phyloP scores from a whole-genome alignment of 2,797 vertebrate species.

The Mus caroli region DNA sequence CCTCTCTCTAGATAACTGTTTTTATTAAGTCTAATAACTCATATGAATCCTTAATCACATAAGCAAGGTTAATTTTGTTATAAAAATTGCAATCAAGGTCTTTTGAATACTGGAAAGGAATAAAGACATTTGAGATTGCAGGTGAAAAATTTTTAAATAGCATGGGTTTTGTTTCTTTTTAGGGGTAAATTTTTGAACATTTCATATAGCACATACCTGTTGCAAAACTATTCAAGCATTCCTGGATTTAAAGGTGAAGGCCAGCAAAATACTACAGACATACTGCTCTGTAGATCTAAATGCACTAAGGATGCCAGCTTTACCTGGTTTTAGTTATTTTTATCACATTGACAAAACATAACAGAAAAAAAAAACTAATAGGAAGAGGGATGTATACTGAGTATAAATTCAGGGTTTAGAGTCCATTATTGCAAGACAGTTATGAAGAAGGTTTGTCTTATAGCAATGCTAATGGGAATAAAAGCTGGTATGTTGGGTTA shows the following conservation, averaged over 20 bases:
- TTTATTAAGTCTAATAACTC: background rate
- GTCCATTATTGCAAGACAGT: background rate
- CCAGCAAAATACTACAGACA: background rate
- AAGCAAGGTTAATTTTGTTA: background rate
- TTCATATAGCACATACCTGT: background rate
- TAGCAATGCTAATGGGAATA: background rate
- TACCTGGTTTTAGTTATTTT: background rate
- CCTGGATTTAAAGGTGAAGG: slow-evolving; percentile 29
- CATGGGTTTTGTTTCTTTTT: slow-evolving; percentile 25
- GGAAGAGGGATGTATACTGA: background rate
- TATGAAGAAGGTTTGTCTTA: no score
- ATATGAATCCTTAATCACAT: background rate
- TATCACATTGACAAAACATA: background rate
- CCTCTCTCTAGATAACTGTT: background rate
- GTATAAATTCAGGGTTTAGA: background rate
- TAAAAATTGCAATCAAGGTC: no score
- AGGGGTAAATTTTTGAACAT: background rate
- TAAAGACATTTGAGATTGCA: background rate
- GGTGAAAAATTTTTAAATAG: no score
- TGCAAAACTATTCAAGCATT: background rate
- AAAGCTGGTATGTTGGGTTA: background rate
- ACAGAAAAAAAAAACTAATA: background rate
- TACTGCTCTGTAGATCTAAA: background rate
- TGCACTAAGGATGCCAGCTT: background rate
- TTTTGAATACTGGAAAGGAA: background rate